These are phyloP conservation scores for Australoheros facetus DNA, from an alignment of 2,797 vertebrate species.

Conservation along the genomic window DNA sequence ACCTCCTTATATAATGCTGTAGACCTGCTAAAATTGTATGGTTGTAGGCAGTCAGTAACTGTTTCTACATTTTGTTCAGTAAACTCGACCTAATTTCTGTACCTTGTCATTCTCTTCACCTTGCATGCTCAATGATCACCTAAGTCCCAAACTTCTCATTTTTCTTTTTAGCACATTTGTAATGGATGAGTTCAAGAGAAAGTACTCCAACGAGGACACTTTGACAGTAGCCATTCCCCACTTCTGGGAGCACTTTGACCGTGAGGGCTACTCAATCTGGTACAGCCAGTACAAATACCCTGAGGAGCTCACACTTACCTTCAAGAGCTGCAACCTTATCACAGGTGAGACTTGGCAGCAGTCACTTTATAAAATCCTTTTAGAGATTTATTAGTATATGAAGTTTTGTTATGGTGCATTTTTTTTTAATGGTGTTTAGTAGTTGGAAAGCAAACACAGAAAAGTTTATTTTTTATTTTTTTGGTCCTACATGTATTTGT, in stretches of 20 bases:
- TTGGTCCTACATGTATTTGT: background rate
- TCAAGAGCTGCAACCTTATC: constrained; percentile 97
- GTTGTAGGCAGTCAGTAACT: background rate
- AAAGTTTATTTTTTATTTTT: background rate
- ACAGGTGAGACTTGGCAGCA: constrained; percentile 76
- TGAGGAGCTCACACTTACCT: constrained; percentile 86
- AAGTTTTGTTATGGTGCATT: background rate
- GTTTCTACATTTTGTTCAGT: background rate
- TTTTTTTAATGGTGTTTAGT: no score
- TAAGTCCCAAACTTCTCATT: background rate
- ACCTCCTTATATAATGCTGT: background rate
- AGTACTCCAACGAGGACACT: constrained; percentile 95
- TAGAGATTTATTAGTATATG: background rate
- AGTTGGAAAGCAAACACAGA: background rate
- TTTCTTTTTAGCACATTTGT: constrained; percentile 81
- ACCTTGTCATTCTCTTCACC: background rate
- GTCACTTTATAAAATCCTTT: background rate
- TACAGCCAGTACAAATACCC: constrained; percentile 88
- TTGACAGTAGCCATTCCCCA: constrained; percentile 87
- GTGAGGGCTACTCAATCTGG: constrained; percentile 92
- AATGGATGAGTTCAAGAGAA: constrained; percentile 95
- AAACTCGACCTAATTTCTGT: background rate
- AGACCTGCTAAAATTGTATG: background rate
- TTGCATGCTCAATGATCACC: accelerated
- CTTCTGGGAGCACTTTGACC: constrained; percentile 93